Conservation (phyloP, 2,888 invertebrate species). For the Diploptera punctata region DNA sequence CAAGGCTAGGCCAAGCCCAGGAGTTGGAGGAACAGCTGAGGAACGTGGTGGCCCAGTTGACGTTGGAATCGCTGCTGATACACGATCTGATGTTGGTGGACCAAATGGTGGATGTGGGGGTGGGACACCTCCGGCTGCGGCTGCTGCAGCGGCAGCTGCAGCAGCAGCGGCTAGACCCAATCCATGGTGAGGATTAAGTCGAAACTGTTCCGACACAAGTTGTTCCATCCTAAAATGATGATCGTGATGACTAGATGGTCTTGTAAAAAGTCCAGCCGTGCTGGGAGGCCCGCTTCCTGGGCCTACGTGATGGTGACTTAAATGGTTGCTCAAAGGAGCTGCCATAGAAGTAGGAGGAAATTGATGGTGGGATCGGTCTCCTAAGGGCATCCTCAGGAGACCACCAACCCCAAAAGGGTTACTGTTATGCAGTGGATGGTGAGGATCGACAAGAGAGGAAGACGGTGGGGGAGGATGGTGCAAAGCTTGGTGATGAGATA, state of each 20-base stretch:
- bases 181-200: conserved; percentile 65
- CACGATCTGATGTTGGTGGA: conserved; percentile 65
- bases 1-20: conserved; percentile 68
- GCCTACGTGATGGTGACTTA: conserved; percentile 39
- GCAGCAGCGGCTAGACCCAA: conserved; percentile 76
- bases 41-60: conserved; percentile 49
- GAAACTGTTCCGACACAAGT: conserved; percentile 81
- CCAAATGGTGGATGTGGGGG: conserved; percentile 52
- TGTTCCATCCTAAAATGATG: conserved; percentile 86
- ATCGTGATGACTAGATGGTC: conserved; percentile 79
- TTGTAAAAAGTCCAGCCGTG: conserved; percentile 73
- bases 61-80: conserved; percentile 62
- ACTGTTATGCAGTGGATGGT: conserved; percentile 36
- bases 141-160: conserved; percentile 71
- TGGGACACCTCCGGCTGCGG: conserved; percentile 58
- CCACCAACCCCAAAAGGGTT: conserved; percentile 77
- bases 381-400: conserved; percentile 77
- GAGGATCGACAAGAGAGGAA: conserved; percentile 29
- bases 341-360: conserved; percentile 69
- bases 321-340: conserved; percentile 52
- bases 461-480: conserved; percentile 60
- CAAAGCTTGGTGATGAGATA: conserved; percentile 51
- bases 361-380: conserved; percentile 54
- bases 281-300: conserved; percentile 44
- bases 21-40: conserved; percentile 45